Evolutionary conservation across 2,888 invertebrate species (phyloP).

Genomic region (Arrhopalites spinosus): DNA sequence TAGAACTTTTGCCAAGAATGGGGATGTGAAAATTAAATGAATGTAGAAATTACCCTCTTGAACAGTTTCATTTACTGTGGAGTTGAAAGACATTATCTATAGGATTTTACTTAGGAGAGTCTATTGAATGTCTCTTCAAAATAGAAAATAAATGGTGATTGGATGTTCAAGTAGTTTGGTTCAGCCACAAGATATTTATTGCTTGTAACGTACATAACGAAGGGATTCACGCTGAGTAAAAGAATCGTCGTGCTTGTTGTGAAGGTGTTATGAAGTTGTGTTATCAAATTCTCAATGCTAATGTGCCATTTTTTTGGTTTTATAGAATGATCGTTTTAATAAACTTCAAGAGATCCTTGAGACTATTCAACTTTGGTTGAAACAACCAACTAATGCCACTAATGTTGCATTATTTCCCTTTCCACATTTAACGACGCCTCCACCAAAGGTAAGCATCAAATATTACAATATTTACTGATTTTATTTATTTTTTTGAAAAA

Average conservation of each 20-base stretch:
- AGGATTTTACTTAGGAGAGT: not conserved
- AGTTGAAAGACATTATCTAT: conserved; percentile 11
- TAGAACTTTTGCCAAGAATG: conserved; percentile 26
- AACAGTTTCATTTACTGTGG: conserved; percentile 1
- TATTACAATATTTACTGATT: not conserved
- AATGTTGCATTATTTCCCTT: conserved; percentile 54
- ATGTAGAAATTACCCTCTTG: conserved; percentile 10
- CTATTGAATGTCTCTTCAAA: conserved; percentile 5
- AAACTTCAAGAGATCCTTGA: conserved; percentile 73
- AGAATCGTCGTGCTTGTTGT: not conserved
- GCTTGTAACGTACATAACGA: too few relatives aligned
- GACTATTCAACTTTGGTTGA: conserved; percentile 67
- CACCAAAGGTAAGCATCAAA: conserved; percentile 39
- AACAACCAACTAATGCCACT: conserved; percentile 62
- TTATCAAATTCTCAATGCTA: conserved; percentile 30
- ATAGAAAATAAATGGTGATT: conserved; percentile 28
- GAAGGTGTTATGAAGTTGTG: not conserved
- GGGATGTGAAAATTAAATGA: conserved; percentile 13
- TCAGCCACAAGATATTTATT: not conserved
- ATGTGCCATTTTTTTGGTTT: not conserved
- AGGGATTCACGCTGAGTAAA: too few relatives aligned
- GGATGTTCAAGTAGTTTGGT: conserved; percentile 5
- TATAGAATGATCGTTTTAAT: conserved; percentile 59
- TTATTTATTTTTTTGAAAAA: not conserved
- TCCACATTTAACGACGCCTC: conserved; percentile 52